Percentiles rank a stretch among this genome's conserved stretches.
These are phyloP conservation scores for Strongylocentrotus purpuratus DNA, from an alignment of 35 echinoderm and acorn worm species.

Conservation along the genomic window DNA sequence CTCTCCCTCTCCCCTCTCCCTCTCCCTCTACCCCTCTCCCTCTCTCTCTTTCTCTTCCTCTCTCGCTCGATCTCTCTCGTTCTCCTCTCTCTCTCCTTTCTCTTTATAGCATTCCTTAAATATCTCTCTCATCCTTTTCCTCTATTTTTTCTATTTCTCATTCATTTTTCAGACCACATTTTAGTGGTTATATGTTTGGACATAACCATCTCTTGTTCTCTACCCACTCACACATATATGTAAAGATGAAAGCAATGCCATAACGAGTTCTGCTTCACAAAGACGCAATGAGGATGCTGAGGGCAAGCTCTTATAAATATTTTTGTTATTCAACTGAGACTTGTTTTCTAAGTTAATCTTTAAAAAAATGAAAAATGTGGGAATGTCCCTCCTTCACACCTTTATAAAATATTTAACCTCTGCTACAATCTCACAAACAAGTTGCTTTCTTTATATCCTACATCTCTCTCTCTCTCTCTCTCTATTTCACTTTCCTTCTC, in stretches of 20 bases:
- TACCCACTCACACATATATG: neutral
- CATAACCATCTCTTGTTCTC: too few relatives aligned
- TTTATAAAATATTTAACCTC: neutral
- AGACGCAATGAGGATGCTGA: neutral
- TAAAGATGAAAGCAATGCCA: neutral
- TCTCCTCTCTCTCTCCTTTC: neutral
- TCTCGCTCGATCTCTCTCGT: neutral
- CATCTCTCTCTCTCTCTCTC: too few relatives aligned
- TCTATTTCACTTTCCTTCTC: too few relatives aligned
- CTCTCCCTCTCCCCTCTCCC: neutral
- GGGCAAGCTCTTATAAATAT: neutral
- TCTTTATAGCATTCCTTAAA: neutral
- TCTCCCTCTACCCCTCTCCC: neutral
- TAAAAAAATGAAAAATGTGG: neutral
- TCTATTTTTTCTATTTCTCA: too few relatives aligned
- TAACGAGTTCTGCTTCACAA: neutral
- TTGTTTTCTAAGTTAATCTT: neutral
- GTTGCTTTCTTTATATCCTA: neutral
- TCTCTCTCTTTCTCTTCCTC: neutral
- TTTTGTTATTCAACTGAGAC: neutral
- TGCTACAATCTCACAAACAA: neutral
- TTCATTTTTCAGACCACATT: too few relatives aligned
- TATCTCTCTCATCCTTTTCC: neutral
- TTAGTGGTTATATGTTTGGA: too few relatives aligned
- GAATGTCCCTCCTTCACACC: neutral